A percentile compares a stretch with the other conserved stretches of the same genome.
phyloP scores from a whole-genome alignment of 2,113 vertebrate species.

The Hymenochirus boettgeri region DNA sequence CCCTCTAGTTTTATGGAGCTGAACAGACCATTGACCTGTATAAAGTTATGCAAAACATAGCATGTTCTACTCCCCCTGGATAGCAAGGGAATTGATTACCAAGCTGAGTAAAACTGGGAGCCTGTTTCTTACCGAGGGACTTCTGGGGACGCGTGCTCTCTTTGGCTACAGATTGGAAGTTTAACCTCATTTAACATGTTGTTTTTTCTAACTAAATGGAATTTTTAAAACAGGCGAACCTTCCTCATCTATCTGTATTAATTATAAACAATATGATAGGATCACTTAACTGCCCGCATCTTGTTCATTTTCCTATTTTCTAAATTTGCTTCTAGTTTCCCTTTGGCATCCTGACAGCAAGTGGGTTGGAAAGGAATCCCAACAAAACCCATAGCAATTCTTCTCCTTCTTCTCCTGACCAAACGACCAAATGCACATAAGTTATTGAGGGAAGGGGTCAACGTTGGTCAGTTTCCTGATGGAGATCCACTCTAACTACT shows the following conservation, averaged over 20 bases:
- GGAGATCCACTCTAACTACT: too few species aligned
- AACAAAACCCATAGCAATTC: too few species aligned
- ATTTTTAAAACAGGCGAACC: neutral
- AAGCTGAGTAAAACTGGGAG: neutral
- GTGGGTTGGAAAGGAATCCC: too few species aligned
- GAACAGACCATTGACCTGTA: slow-evolving; percentile 1
- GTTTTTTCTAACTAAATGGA: neutral
- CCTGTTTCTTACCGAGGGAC: neutral
- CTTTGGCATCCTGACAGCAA: too few species aligned
- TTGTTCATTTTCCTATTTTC: too few species aligned
- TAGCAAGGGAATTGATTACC: neutral
- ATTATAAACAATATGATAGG: too few species aligned
- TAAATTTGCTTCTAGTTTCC: too few species aligned
- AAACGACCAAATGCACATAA: too few species aligned
- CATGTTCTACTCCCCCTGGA: neutral
- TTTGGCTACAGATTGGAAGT: neutral
- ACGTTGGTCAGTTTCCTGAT: too few species aligned
- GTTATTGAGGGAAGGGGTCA: too few species aligned
- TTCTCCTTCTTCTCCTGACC: too few species aligned
- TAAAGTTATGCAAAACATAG: neutral
- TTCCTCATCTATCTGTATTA: neutral
- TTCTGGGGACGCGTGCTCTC: neutral
- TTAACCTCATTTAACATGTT: neutral
- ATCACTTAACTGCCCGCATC: too few species aligned
- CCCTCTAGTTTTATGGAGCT: neutral